Percentiles rank a stretch among this genome's conserved stretches.
phyloP scores from a whole-genome alignment of 2,113 vertebrate genomes.

The Climacteris rufus region DNA sequence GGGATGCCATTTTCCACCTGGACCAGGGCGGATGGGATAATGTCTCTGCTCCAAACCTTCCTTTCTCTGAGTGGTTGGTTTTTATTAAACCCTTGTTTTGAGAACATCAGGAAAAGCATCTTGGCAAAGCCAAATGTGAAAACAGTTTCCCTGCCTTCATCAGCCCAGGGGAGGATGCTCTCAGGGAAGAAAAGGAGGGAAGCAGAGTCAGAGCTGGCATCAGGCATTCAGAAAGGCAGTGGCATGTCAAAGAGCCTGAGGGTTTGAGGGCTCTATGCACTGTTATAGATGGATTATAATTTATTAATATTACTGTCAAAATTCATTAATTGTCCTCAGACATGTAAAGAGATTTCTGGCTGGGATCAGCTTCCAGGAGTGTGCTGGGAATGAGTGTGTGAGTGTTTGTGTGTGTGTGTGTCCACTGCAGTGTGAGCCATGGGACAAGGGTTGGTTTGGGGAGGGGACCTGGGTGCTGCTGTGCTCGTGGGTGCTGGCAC shows the following conservation, averaged over 20 bases:
- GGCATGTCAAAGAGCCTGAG: neutral
- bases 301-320: neutral
- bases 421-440: accelerated
- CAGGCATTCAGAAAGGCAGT: neutral
- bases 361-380: neutral
- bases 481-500: neutral
- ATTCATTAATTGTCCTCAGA: neutral
- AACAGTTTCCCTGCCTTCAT: neutral
- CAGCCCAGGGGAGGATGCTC: neutral
- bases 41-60: neutral
- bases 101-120: neutral
- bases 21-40: neutral
- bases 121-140: neutral
- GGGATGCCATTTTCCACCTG: neutral
- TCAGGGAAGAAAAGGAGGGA: neutral
- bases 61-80: neutral
- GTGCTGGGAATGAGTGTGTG: neutral
- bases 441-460: accelerated
- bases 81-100: neutral
- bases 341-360: neutral
- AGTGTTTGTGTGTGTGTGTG: too few species aligned
- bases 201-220: neutral
- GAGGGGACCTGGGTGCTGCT: neutral
- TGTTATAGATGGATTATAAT: neutral
- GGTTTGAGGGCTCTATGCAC: neutral